phyloP scores from a whole-genome alignment of 1,140 invertebrate species.

The Temnothorax nylanderi region DNA sequence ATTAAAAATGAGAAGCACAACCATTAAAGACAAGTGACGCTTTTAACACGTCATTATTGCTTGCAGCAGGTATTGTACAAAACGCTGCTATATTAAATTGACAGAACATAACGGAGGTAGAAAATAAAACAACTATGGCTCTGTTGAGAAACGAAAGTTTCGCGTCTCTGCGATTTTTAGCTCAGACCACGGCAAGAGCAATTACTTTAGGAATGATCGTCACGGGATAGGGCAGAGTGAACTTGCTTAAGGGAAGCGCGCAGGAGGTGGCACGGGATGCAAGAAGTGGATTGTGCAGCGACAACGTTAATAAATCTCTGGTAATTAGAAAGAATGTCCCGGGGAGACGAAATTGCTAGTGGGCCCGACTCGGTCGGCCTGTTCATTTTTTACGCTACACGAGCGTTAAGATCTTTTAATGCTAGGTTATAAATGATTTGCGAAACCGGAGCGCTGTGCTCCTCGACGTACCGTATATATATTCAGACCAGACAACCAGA shows the following conservation, averaged over 20 bases:
- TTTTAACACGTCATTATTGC: not conserved
- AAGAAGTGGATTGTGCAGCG: constrained; percentile 59
- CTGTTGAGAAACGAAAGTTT: constrained; percentile 40
- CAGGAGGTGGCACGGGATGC: constrained; percentile 39
- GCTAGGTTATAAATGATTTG: constrained; percentile 73
- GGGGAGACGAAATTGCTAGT: constrained; percentile 67
- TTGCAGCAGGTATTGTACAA: not conserved
- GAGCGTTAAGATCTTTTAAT: constrained; percentile 76
- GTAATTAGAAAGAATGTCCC: constrained; percentile 77
- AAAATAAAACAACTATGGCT: constrained; percentile 45
- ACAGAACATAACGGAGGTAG: not conserved
- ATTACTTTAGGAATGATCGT: constrained; percentile 58
- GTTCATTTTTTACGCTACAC: constrained; percentile 74
- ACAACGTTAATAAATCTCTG: constrained; percentile 75
- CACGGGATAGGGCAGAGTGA: constrained; percentile 47
- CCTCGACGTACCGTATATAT: constrained; percentile 64
- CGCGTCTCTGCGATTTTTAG: constrained; percentile 51
- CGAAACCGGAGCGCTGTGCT: constrained; percentile 67
- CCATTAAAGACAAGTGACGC: not conserved
- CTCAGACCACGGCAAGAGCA: constrained; percentile 35
- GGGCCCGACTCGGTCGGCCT: constrained; percentile 63
- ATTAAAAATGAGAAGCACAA: not conserved
- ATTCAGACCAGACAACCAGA: constrained; percentile 41
- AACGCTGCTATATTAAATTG: constrained; percentile 24
- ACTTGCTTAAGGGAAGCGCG: constrained; percentile 51